Percentiles rank a stretch among this genome's conserved stretches.
These are phyloP conservation scores for Aplochiton taeniatus DNA, from an alignment of 2,797 vertebrate species.

Conservation along the genomic window DNA sequence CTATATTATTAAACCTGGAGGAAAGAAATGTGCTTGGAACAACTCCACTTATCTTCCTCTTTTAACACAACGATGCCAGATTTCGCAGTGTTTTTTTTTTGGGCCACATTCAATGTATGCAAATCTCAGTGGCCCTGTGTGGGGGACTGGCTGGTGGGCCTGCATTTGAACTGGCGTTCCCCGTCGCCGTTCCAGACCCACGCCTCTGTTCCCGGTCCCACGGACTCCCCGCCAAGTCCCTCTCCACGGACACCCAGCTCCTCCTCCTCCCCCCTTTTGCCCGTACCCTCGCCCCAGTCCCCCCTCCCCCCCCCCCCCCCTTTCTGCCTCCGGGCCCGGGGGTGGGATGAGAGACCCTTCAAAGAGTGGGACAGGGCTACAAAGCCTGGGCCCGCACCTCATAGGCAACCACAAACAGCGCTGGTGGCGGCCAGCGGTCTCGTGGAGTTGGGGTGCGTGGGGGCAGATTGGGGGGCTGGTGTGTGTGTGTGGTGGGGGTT, in stretches of 20 bases:
- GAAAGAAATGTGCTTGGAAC: no score
- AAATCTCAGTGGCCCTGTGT: no score
- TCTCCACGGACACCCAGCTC: slow-evolving; percentile 1
- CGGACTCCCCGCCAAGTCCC: slow-evolving; percentile 15
- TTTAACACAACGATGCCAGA: no score
- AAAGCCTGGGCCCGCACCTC: slow-evolving; percentile 50
- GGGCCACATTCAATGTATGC: no score
- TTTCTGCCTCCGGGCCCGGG: slow-evolving; percentile 22
- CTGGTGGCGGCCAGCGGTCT: slow-evolving; percentile 45
- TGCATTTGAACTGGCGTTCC: no score
- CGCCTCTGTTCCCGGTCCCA: no score
- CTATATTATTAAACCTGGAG: no score
- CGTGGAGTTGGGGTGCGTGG: not conserved
- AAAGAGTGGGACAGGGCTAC: slow-evolving; percentile 52
- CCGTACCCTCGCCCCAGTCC: no score
- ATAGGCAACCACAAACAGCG: slow-evolving; percentile 50
- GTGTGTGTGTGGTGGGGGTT: not conserved
- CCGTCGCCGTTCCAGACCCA: no score
- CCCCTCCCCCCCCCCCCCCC: not conserved
- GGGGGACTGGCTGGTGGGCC: no score
- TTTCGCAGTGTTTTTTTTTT: no score
- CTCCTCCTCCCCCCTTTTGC: slow-evolving; percentile 26
- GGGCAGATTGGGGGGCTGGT: not conserved
- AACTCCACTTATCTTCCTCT: no score
- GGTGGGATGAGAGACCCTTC: slow-evolving; percentile 44